A percentile compares a stretch with the other conserved stretches of the same genome.
Evolutionary conservation across 2,888 invertebrate species (phyloP).

Genomic region (Petrolisthes cinctipes): DNA sequence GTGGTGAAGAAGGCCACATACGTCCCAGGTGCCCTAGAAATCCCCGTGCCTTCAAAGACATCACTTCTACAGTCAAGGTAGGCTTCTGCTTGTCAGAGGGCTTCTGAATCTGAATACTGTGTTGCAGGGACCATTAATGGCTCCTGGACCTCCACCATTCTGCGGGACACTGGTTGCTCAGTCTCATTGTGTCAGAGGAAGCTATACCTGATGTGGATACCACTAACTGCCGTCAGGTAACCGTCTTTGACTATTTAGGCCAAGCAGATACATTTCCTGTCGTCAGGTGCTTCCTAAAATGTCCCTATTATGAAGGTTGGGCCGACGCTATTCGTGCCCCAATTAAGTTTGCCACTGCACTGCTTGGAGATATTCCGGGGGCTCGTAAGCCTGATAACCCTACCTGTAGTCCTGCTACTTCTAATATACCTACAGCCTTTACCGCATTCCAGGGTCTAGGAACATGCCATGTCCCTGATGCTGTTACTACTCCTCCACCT

Average conservation of each 20-base stretch:
- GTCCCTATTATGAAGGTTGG: background rate
- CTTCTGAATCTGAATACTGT: background rate
- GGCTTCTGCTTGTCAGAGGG: background rate
- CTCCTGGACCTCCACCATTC: background rate
- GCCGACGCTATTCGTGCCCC: constrained; percentile 14
- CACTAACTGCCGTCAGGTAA: no score
- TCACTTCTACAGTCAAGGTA: background rate
- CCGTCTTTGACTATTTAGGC: no score
- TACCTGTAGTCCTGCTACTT: background rate
- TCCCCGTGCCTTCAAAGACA: constrained; percentile 22
- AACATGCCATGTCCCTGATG: background rate
- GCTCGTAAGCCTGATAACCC: no score
- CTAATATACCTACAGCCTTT: no score
- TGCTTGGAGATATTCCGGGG: no score
- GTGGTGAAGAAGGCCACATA: background rate
- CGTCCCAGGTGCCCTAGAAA: constrained; percentile 26
- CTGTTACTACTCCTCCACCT: background rate
- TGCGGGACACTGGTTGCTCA: no score
- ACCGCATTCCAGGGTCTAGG: no score
- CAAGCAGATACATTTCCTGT: no score
- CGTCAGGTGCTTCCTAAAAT: no score
- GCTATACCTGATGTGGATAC: background rate
- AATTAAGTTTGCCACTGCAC: background rate
- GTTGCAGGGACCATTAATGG: constrained; percentile 19
- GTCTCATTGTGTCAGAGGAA: constrained; percentile 18